These are phyloP conservation scores for Cnemophilus loriae DNA, from an alignment of 2,113 vertebrate species.

Conservation along the genomic window DNA sequence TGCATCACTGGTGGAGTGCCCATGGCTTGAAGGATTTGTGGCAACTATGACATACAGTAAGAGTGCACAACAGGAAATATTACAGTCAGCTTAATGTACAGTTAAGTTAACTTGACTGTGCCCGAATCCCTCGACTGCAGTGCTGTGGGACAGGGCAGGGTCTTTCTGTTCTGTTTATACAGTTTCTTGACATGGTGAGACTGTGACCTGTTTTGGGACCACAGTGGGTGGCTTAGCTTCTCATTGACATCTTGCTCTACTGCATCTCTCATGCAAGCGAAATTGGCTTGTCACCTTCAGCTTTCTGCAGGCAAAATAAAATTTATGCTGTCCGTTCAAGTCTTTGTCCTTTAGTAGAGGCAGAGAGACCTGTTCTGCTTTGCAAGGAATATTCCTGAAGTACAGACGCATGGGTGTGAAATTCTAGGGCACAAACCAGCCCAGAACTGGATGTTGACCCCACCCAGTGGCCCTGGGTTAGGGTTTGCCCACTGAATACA, in stretches of 20 bases:
- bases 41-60: not conserved
- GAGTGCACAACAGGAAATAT: not conserved
- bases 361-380: not conserved
- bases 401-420: not conserved
- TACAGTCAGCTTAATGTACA: not conserved
- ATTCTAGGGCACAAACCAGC: not conserved
- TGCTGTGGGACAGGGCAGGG: not conserved
- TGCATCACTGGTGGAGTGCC: too few species aligned
- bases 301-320: not conserved
- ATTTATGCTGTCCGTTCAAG: not conserved
- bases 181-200: not conserved
- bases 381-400: not conserved
- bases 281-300: not conserved
- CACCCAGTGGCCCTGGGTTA: not conserved
- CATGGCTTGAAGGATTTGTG: not conserved
- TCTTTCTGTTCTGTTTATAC: not conserved
- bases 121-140: not conserved
- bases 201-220: not conserved
- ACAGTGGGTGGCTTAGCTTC: not conserved
- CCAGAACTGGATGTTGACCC: not conserved
- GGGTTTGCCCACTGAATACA: not conserved
- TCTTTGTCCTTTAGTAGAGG: not conserved
- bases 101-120: not conserved
- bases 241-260: not conserved
- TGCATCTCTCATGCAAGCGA: not conserved